These are phyloP conservation scores for Carposina sasakii DNA, from an alignment of 1,140 invertebrate genomes.

Conservation along the genomic window DNA sequence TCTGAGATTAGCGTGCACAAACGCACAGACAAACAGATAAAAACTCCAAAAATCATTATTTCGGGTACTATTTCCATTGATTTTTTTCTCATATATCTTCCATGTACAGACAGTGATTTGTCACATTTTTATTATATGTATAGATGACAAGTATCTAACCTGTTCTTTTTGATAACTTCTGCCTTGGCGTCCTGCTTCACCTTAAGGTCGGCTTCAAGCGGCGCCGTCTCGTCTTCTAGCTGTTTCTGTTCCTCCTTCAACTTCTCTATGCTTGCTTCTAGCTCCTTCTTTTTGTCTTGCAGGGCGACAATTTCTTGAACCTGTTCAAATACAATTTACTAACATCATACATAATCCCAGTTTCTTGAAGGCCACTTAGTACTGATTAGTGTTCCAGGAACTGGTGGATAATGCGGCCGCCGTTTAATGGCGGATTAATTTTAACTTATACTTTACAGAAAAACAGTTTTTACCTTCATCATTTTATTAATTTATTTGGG, in stretches of 20 bases:
- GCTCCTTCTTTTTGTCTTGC: slow-evolving; percentile 57
- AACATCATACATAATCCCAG: not conserved
- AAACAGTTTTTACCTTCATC: too few relatives aligned
- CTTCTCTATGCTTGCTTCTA: slow-evolving; percentile 47
- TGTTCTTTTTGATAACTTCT: slow-evolving; percentile 52
- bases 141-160: slow-evolving; percentile 24
- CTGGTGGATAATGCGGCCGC: too few relatives aligned
- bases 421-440: too few relatives aligned
- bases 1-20: too few relatives aligned
- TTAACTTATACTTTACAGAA: too few relatives aligned
- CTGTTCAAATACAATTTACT: slow-evolving; percentile 33
- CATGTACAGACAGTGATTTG: too few relatives aligned
- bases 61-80: too few relatives aligned
- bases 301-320: slow-evolving; percentile 64
- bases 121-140: too few relatives aligned
- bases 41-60: too few relatives aligned
- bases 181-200: slow-evolving; percentile 49
- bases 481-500: too few relatives aligned
- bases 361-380: slow-evolving; percentile 1
- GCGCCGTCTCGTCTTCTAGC: slow-evolving; percentile 36
- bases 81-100: too few relatives aligned
- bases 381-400: not conserved
- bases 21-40: too few relatives aligned
- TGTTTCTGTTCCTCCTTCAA: slow-evolving; percentile 48
- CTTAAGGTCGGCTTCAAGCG: slow-evolving; percentile 46